phyloP scores from a whole-genome alignment of 2,888 invertebrate species.

The Caenorhabditis auriculariae region DNA sequence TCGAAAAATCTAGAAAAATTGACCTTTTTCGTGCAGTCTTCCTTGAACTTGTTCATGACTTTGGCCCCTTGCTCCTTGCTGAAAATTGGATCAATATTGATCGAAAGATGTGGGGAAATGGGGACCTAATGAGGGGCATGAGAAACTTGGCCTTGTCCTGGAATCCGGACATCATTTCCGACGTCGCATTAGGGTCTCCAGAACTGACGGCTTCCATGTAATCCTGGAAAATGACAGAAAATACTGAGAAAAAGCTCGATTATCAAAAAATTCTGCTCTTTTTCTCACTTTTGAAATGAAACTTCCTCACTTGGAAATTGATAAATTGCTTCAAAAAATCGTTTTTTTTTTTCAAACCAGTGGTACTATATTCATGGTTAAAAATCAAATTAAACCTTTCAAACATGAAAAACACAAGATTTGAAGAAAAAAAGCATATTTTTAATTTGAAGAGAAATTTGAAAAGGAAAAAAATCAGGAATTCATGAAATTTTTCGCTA shows the following conservation, averaged over 20 bases:
- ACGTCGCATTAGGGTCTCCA: constrained; percentile 55
- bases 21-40: constrained; percentile 36
- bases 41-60: constrained; percentile 59
- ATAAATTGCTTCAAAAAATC: not conserved
- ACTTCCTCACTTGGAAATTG: not conserved
- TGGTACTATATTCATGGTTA: no score
- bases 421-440: no score
- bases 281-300: not conserved
- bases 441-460: constrained; percentile 2
- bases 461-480: not conserved
- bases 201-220: constrained; percentile 52
- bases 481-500: no score
- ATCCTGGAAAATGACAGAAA: constrained; percentile 29
- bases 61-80: constrained; percentile 55
- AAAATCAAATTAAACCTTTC: no score
- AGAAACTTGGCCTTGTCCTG: constrained; percentile 57
- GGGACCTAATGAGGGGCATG: constrained; percentile 53
- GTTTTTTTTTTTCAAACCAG: no score
- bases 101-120: no score
- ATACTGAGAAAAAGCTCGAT: not conserved
- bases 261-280: not conserved
- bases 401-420: no score
- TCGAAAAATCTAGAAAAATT: not conserved
- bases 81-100: constrained; percentile 6
- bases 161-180: constrained; percentile 57